Conservation (phyloP, 2,113 vertebrate genomes). For the Cyanoderma ruficeps region DNA sequence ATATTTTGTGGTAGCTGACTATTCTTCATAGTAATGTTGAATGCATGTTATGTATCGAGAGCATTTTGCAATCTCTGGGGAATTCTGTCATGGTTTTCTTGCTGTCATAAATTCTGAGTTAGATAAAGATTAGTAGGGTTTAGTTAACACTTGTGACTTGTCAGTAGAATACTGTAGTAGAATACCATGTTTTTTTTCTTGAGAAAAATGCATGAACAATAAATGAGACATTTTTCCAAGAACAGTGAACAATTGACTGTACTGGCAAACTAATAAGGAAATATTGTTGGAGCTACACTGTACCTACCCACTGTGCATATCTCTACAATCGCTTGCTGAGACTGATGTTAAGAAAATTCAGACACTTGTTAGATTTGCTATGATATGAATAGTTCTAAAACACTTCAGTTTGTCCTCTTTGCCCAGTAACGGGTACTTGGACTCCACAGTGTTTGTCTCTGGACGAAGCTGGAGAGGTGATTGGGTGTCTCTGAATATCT, state of each 20-base stretch:
- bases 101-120: background rate
- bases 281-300: background rate
- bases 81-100: background rate
- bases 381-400: background rate
- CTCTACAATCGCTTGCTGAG: background rate
- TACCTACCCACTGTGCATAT: background rate
- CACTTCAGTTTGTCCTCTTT: background rate
- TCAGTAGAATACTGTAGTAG: background rate
- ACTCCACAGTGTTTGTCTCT: background rate
- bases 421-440: background rate
- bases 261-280: background rate
- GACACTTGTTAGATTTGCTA: background rate
- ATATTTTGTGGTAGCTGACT: background rate
- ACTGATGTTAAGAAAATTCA: background rate
- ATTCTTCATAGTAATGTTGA: background rate
- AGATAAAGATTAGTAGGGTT: background rate
- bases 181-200: background rate
- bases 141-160: background rate
- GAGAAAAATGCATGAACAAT: background rate
- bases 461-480: background rate
- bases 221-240: background rate
- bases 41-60: background rate
- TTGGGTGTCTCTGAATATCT: background rate
- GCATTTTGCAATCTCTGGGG: background rate
- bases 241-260: background rate